These are phyloP conservation scores for Sminthopsis crassicaudata DNA, from an alignment of 2,113 vertebrate species.

Conservation along the genomic window DNA sequence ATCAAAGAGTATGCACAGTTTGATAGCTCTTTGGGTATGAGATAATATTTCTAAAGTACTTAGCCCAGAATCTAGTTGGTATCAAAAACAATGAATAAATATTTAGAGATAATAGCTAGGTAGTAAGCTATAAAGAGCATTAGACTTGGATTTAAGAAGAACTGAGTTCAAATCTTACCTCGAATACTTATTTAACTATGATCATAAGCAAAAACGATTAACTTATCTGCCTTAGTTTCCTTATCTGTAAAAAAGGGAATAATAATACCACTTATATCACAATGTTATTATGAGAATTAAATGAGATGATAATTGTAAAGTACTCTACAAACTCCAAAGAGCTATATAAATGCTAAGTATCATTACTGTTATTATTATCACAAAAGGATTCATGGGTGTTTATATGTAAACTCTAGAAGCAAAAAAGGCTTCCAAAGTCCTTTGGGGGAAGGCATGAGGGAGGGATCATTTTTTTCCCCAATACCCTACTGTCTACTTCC, in stretches of 20 bases:
- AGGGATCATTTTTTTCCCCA: constrained; percentile 16
- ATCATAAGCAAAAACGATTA: not conserved
- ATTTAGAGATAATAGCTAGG: not conserved
- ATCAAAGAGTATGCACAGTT: no score
- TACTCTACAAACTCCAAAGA: not conserved
- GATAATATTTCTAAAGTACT: not conserved
- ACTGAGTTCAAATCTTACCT: not conserved
- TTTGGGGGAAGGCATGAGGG: not conserved
- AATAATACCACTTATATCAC: not conserved
- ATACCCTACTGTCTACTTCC: constrained; percentile 22
- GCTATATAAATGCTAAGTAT: not conserved
- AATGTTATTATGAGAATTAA: not conserved
- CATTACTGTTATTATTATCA: not conserved
- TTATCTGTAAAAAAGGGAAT: not conserved
- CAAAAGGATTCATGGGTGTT: not conserved
- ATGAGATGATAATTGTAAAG: not conserved
- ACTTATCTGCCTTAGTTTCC: not conserved
- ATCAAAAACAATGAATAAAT: not conserved
- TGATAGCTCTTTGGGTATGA: not conserved
- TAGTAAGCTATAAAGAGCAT: not conserved
- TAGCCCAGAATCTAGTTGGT: not conserved
- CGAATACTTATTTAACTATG: not conserved
- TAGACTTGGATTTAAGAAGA: not conserved
- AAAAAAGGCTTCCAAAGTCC: not conserved
- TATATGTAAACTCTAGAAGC: not conserved